phyloP scores from a whole-genome alignment of 2,888 invertebrate species.

The Mythimna pallens region DNA sequence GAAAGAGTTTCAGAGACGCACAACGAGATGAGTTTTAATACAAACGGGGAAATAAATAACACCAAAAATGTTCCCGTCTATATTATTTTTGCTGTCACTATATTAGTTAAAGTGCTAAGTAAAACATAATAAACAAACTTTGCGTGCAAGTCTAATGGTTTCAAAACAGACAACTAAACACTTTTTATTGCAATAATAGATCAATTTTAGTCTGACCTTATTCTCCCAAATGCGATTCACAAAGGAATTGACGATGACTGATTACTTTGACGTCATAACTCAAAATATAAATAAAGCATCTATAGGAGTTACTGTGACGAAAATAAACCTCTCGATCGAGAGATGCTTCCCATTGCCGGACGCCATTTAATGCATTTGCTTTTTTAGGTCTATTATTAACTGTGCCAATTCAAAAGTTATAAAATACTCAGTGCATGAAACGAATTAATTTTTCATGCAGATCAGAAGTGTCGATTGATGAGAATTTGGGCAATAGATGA shows the following conservation, averaged over 20 bases:
- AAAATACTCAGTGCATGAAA: not conserved
- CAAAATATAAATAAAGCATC: constrained; percentile 35
- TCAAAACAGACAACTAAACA: constrained; percentile 35
- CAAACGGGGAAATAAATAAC: not conserved
- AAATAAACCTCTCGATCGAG: constrained; percentile 55
- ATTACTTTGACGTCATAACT: constrained; percentile 55
- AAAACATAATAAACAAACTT: constrained; percentile 45
- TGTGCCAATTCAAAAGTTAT: constrained; percentile 18
- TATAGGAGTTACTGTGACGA: constrained; percentile 47
- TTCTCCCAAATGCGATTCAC: constrained; percentile 36
- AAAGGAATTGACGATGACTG: constrained; percentile 48
- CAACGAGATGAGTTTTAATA: no score
- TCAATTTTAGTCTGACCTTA: constrained; percentile 46
- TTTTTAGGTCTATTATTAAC: constrained; percentile 27
- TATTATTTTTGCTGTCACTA: constrained; percentile 20
- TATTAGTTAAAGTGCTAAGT: constrained; percentile 43
- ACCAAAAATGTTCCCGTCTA: not conserved
- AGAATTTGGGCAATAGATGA: not conserved
- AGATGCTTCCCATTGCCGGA: constrained; percentile 45
- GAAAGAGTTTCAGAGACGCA: no score
- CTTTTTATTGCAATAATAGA: constrained; percentile 48
- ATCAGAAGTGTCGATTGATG: constrained; percentile 7
- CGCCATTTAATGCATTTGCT: constrained; percentile 37
- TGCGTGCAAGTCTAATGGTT: constrained; percentile 25
- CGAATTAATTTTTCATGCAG: not conserved